These are phyloP conservation scores for Malacoctenus gilli DNA, from an alignment of 2,797 vertebrate species.

Conservation along the genomic window DNA sequence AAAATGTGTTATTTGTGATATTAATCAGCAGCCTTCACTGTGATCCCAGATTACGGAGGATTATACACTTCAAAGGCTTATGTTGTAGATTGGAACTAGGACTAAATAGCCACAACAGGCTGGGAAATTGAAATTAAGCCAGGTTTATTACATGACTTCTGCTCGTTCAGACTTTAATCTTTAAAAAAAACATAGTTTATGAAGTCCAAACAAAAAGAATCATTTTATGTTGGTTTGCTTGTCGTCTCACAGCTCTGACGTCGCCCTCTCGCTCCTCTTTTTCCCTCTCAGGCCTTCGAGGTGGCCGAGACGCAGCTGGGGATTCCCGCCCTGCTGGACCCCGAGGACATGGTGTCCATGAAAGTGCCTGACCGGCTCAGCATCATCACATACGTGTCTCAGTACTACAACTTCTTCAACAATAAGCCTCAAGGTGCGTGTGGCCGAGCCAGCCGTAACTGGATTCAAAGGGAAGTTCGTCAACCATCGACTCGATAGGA, in stretches of 20 bases:
- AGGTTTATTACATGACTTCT: background rate
- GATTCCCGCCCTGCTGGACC: constrained; percentile 94
- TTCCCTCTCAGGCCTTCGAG: constrained; percentile 80
- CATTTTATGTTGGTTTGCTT: background rate
- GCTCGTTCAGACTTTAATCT: background rate
- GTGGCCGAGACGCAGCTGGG: constrained; percentile 92
- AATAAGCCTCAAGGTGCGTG: constrained; percentile 81
- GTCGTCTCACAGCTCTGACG: background rate
- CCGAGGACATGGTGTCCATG: constrained; percentile 98
- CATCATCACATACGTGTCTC: constrained; percentile 97
- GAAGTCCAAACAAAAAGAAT: background rate
- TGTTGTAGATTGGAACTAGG: too few species aligned
- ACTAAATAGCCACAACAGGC: background rate
- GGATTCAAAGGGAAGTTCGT: too few species aligned
- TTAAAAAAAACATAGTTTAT: background rate
- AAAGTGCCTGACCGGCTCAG: constrained; percentile 94
- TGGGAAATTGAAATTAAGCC: background rate
- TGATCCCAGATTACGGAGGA: background rate
- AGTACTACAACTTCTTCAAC: constrained; percentile 96
- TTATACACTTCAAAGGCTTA: too few species aligned
- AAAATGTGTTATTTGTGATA: background rate
- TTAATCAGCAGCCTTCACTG: too few species aligned
- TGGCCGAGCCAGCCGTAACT: too few species aligned
- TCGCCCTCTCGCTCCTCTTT: background rate
- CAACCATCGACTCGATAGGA: too few species aligned